Conservation (phyloP, 35 echinoderm and acorn worm genomes). For the Apostichopus japonicus region DNA sequence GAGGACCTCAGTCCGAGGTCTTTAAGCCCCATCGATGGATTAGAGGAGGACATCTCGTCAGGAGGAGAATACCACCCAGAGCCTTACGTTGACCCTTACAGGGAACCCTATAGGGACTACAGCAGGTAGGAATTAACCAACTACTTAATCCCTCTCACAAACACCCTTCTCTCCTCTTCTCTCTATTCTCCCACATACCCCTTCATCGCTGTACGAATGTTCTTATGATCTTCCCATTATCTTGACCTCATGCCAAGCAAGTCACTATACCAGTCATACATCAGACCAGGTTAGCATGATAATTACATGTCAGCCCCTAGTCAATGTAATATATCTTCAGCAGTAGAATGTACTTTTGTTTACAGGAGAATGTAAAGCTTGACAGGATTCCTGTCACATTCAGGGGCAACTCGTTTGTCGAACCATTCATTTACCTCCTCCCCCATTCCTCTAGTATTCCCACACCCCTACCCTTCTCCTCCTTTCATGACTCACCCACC, state of each 20-base stretch:
- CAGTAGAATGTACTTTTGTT: too few species aligned
- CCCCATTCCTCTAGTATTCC: background rate
- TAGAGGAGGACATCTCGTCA: conserved; percentile 53
- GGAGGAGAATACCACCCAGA: conserved; percentile 68
- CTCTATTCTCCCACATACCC: background rate
- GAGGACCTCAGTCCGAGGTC: conserved; percentile 42
- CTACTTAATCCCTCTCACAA: too few species aligned
- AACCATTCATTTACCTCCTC: background rate
- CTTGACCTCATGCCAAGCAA: too few species aligned
- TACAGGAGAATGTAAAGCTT: too few species aligned
- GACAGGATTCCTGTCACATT: too few species aligned
- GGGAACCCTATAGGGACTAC: conserved; percentile 93
- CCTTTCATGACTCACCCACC: background rate
- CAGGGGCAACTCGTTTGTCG: too few species aligned
- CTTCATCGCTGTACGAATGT: background rate
- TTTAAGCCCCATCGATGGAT: conserved; percentile 43
- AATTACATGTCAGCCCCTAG: too few species aligned
- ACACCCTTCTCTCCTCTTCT: background rate
- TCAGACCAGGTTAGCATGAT: too few species aligned
- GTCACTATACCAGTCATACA: too few species aligned
- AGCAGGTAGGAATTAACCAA: conserved; percentile 62
- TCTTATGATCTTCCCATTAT: too few species aligned
- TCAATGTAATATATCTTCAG: too few species aligned
- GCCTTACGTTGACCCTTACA: conserved; percentile 84
- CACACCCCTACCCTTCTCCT: background rate